Conservation (phyloP, 2,113 vertebrate genomes). For the Cephalopholis sonnerati region DNA sequence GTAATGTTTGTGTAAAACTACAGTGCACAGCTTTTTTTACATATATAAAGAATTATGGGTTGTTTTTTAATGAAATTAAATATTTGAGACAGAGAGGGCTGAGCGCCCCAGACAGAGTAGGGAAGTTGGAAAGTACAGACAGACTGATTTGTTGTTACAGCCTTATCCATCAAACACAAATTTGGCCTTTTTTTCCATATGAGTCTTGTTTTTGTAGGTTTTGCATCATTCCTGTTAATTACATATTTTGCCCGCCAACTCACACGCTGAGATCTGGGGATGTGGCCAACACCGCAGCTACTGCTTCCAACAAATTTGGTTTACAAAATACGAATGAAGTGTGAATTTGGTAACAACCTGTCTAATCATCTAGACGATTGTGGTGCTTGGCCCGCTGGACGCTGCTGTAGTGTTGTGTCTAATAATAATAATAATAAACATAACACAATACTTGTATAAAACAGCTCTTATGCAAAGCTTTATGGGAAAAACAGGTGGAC, state of each 20-base stretch:
- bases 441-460: neutral
- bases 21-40: neutral
- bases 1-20: neutral
- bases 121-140: neutral
- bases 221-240: slow-evolving; percentile 12
- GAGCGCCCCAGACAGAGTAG: neutral
- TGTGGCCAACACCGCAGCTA: slow-evolving; percentile 16
- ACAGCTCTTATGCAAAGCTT: neutral
- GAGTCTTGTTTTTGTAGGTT: slow-evolving; percentile 10
- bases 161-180: neutral
- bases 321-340: slow-evolving; percentile 33
- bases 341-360: slow-evolving; percentile 3
- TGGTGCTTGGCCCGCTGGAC: neutral
- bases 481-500: neutral
- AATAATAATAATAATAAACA: neutral
- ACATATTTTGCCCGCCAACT: slow-evolving; percentile 9
- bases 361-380: slow-evolving; percentile 3
- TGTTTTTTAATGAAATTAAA: neutral
- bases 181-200: neutral
- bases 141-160: neutral
- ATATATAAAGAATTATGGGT: neutral
- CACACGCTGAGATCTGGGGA: slow-evolving; percentile 21
- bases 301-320: slow-evolving; percentile 33
- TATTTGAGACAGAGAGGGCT: neutral
- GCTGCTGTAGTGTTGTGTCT: neutral